Conservation (phyloP, 2,113 vertebrate species). For the Daphoenositta chrysoptera region DNA sequence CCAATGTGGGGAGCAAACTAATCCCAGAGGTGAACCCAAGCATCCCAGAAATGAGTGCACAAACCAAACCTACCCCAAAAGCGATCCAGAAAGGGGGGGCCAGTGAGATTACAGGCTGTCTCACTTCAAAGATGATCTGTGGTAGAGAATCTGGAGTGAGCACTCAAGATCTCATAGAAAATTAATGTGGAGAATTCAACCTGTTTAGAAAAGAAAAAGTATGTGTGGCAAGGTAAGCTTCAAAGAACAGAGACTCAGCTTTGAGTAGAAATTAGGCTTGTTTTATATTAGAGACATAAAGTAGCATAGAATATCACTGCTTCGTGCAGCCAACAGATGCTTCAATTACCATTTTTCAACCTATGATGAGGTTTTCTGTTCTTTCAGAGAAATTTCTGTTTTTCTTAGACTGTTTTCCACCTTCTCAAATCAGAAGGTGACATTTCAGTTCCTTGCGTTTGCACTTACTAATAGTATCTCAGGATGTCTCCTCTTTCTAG, state of each 20-base stretch:
- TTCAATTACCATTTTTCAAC: background rate
- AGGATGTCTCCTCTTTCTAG: background rate
- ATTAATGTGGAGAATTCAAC: background rate
- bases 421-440: background rate
- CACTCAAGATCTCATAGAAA: background rate
- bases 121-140: background rate
- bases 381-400: background rate
- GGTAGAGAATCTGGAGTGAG: background rate
- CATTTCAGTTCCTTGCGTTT: background rate
- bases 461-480: too few relatives aligned
- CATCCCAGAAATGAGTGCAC: background rate
- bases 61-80: background rate
- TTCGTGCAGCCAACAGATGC: accelerated
- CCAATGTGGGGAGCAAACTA: background rate
- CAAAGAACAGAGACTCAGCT: background rate
- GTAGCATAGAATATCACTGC: background rate
- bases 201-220: background rate
- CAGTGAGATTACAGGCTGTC: background rate
- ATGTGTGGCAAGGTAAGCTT: background rate
- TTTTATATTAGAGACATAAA: background rate
- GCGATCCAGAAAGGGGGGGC: background rate
- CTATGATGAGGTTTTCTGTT: background rate
- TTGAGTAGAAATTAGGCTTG: background rate
- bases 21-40: background rate
- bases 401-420: background rate